Conservation (phyloP, 2,113 vertebrate genomes). For the Bufo gargarizans region DNA sequence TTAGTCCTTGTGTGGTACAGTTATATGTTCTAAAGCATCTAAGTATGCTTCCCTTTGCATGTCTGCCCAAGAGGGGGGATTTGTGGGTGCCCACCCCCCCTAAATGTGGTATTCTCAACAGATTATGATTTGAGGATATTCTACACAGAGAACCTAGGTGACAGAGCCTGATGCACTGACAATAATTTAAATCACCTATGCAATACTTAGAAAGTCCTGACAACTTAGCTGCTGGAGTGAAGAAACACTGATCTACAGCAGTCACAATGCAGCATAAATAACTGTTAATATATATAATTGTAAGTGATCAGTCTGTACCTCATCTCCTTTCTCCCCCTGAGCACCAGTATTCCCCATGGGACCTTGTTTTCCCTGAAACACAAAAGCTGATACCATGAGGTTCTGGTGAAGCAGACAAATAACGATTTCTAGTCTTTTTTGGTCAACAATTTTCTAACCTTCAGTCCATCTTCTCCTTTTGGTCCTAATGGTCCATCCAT, state of each 20-base stretch:
- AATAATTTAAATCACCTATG: neutral
- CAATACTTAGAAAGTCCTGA: neutral
- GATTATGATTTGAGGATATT: too few species aligned
- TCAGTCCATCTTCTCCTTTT: conserved; percentile 74
- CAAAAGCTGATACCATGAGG: rapidly evolving
- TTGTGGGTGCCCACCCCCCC: too few species aligned
- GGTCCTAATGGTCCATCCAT: conserved; percentile 74
- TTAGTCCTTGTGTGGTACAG: too few species aligned
- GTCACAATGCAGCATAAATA: neutral
- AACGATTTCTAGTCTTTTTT: neutral
- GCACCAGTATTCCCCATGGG: conserved; percentile 70
- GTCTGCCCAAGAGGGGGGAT: too few species aligned
- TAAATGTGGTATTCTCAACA: too few species aligned
- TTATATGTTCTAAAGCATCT: too few species aligned
- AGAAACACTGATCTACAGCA: neutral
- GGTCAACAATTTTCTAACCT: conserved; percentile 67
- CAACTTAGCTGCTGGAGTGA: neutral
- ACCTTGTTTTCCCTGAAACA: conserved; percentile 77
- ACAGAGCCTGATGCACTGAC: neutral
- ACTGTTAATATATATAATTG: neutral
- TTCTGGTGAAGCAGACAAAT: neutral
- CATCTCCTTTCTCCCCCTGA: conserved; percentile 75
- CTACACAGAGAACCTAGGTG: neutral
- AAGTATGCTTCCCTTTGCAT: too few species aligned
- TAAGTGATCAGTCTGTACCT: conserved; percentile 70